A percentile compares a stretch with the other conserved stretches of the same genome.
phyloP scores from a whole-genome alignment of 2,113 vertebrate genomes.

The Marmota monax region DNA sequence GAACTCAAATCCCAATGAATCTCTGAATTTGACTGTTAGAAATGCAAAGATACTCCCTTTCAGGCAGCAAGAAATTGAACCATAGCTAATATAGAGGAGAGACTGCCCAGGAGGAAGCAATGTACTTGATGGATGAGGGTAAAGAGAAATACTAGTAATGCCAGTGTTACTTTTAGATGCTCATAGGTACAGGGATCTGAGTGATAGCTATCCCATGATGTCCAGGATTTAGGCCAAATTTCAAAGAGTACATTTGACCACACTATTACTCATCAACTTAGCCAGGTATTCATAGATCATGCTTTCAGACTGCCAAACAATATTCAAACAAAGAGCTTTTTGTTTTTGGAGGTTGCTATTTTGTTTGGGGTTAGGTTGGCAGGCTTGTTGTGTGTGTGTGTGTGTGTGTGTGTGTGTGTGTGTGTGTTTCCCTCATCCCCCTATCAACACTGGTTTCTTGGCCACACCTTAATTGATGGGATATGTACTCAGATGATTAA shows the following conservation, averaged over 20 bases:
- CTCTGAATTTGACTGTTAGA: neutral
- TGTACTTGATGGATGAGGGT: neutral
- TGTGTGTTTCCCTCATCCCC: neutral
- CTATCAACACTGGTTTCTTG: constrained; percentile 39
- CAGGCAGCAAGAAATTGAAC: neutral
- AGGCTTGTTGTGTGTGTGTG: neutral
- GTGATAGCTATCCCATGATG: neutral
- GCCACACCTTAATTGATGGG: constrained; percentile 20
- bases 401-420: neutral
- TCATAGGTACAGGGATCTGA: neutral
- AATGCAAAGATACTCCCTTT: neutral
- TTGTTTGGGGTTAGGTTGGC: constrained; percentile 21
- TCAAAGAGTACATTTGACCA: constrained; percentile 19
- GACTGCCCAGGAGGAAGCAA: neutral
- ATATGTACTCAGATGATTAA: constrained; percentile 49
- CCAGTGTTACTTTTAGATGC: neutral
- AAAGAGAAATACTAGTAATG: neutral
- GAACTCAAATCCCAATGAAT: neutral
- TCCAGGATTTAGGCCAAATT: neutral
- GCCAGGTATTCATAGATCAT: constrained; percentile 1
- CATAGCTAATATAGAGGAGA: fast-evolving
- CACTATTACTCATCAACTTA: neutral
- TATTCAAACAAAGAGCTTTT: constrained; percentile 36
- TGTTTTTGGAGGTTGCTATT: constrained; percentile 1
- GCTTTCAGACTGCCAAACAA: constrained; percentile 24